phyloP scores from a whole-genome alignment of 2,888 invertebrate genomes.

The Cryptus armator region DNA sequence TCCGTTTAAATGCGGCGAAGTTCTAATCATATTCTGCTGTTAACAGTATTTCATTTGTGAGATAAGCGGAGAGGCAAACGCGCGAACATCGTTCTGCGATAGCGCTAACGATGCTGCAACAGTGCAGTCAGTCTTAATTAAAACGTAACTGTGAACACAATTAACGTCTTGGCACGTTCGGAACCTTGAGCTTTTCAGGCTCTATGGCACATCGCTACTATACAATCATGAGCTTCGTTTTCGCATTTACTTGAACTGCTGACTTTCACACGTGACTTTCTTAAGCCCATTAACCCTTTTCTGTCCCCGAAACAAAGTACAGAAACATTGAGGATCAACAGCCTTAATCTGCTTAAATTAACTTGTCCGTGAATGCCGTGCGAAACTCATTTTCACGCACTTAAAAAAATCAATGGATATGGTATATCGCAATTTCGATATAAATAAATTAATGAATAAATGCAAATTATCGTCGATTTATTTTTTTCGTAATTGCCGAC shows the following conservation, averaged over 20 bases:
- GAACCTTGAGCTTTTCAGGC: constrained; percentile 54
- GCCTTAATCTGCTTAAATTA: too few species aligned
- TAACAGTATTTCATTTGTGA: not conserved
- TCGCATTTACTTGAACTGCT: not conserved
- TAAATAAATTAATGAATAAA: too few species aligned
- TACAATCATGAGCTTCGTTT: not conserved
- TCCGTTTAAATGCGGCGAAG: not conserved
- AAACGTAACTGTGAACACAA: constrained; percentile 59
- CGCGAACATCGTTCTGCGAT: not conserved
- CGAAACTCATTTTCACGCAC: too few species aligned
- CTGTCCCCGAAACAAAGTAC: not conserved
- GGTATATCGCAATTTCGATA: too few species aligned
- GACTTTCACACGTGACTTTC: not conserved
- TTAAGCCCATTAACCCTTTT: not conserved
- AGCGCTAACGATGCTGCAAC: constrained; percentile 31
- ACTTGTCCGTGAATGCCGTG: too few species aligned
- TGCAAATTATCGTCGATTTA: too few species aligned
- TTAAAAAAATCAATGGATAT: too few species aligned
- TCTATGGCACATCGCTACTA: constrained; percentile 3
- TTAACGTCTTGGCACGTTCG: constrained; percentile 52
- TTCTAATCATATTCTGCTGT: not conserved
- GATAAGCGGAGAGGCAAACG: not conserved
- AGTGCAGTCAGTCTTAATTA: constrained; percentile 38
- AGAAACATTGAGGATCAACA: not conserved
- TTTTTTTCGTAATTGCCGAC: too few species aligned